phyloP scores from a whole-genome alignment of 2,113 vertebrate genomes.

The Lynx canadensis region DNA sequence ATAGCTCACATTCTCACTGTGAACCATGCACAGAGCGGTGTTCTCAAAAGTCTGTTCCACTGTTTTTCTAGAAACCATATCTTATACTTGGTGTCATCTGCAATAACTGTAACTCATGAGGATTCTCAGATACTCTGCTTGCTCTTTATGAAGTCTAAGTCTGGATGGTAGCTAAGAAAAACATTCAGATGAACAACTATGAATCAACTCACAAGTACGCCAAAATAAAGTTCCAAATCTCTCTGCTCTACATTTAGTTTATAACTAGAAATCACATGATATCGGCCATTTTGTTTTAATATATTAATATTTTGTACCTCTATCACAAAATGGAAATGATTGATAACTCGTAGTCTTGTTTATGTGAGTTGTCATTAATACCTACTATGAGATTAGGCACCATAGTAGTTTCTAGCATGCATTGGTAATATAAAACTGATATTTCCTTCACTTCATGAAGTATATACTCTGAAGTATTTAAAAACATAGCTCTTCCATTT shows the following conservation, averaged over 20 bases:
- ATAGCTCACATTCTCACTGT: background rate
- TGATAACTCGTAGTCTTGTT: background rate
- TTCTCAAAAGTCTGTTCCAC: background rate
- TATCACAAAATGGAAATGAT: background rate
- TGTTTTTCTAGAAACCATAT: background rate
- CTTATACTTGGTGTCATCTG: background rate
- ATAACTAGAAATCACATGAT: background rate
- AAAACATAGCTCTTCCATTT: background rate
- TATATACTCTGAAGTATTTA: background rate
- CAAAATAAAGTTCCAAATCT: background rate
- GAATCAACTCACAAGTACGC: background rate
- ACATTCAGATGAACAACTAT: background rate
- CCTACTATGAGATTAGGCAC: background rate
- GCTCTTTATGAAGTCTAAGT: background rate
- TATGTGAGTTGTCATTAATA: background rate
- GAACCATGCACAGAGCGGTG: background rate
- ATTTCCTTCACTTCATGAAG: background rate
- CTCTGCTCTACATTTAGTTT: background rate
- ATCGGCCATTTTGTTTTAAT: background rate
- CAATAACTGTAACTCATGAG: background rate
- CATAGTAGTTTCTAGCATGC: background rate
- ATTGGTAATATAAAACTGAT: background rate
- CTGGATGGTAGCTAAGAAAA: background rate
- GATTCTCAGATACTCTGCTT: background rate
- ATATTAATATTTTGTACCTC: background rate